Evolutionary conservation across 2,888 invertebrate genomes (phyloP), one percentile per base, ranked within the genome.

Genomic region (Sesia apiformis): DNA sequence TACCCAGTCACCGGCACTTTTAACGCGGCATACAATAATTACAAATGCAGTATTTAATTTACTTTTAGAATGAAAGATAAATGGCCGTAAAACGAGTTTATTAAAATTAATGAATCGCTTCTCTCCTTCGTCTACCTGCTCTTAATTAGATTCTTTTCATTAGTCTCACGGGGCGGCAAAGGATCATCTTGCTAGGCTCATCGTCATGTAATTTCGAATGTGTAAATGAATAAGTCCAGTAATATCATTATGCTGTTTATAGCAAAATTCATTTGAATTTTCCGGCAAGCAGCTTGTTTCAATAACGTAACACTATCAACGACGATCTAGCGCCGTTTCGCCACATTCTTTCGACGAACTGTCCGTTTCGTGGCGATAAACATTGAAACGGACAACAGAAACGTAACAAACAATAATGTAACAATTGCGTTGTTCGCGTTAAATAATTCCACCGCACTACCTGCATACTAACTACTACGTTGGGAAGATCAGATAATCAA

Each of bases 401-500:
- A 46, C 46, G 50, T 52, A 52, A 52, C 52, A n/a, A 52, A 52
- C 52, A 55, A 56, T 58, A 46, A 66, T 64, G 66, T 67, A 69
- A 69, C 57, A 60, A 52, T 49, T 57, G 52, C 59, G 61, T 60
- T 63, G 65, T 59, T 57, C 53, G 52, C 53, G 58, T 65, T 60
- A 63, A 65, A 65, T 63, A 64, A 65, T 66, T 66, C 56, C 58
- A 62, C 58, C 57, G 56, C 55, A 60, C 61, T 61, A 58, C 59
- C 56, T 63, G 66, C 67, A 69, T 67, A 60, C 61, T 57, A 69
- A 71, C 65, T 54, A 55, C 52, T 23, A 23, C 40, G 39, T 58
- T 53, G 53, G 64, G 68, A 67, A 23, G 23, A 23, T 23, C 68
- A 67, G 66, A 63, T 66, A 65, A 69, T 64, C 64, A 66, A 65